phyloP scores from a whole-genome alignment of 2,888 invertebrate genomes.

The Noctua janthina region DNA sequence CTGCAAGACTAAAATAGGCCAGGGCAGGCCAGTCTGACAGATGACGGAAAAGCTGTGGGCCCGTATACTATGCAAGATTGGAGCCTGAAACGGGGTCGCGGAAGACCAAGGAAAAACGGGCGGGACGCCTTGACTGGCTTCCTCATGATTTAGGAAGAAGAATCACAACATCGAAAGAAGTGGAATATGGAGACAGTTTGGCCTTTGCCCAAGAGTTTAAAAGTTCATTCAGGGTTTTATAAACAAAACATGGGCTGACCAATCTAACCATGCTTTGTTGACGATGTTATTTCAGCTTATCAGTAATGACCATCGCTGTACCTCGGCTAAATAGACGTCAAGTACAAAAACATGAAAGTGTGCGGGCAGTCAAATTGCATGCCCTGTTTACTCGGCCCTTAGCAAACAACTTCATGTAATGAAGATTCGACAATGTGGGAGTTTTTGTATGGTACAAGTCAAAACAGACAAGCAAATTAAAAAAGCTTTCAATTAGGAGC shows the following conservation, averaged over 20 bases:
- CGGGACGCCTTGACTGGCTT: background rate
- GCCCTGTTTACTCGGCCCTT: constrained; percentile 72
- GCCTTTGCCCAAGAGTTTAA: background rate
- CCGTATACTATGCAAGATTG: background rate
- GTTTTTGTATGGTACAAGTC: constrained; percentile 62
- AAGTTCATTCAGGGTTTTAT: background rate
- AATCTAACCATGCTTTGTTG: background rate
- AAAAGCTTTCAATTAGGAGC: background rate
- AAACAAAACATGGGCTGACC: background rate
- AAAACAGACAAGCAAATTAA: background rate
- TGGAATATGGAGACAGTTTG: background rate
- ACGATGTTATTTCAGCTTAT: constrained; percentile 7
- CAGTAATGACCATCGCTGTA: constrained; percentile 12
- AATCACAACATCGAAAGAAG: background rate
- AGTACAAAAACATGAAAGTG: constrained; percentile 33
- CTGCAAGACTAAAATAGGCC: background rate
- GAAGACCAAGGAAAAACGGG: background rate
- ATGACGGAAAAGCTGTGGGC: background rate
- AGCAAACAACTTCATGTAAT: constrained; percentile 79
- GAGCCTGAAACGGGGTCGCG: background rate
- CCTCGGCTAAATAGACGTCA: background rate
- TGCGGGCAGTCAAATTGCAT: constrained; percentile 60
- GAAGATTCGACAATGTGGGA: constrained; percentile 76
- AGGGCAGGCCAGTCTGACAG: background rate
- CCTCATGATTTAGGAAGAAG: background rate